These are phyloP conservation scores for Drosophila suzukii DNA, from an alignment of 1,140 invertebrate genomes.

Conservation along the genomic window DNA sequence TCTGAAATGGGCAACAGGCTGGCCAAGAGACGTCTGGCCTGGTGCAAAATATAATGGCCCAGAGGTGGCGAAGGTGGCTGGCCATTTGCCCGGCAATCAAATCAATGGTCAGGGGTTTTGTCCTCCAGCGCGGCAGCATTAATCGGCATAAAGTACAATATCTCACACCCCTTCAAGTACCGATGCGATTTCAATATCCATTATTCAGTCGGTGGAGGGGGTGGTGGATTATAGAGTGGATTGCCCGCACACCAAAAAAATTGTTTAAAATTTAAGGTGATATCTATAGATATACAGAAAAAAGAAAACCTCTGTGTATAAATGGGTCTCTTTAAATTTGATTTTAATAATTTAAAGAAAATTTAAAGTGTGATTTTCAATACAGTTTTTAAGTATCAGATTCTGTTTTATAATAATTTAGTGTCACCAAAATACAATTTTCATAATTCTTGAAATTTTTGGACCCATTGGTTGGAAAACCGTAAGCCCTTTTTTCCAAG, in stretches of 20 bases:
- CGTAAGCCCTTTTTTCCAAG: no score
- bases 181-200: conserved; percentile 59
- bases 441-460: no score
- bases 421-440: no score
- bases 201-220: conserved; percentile 20
- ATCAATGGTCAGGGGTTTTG: conserved; percentile 37
- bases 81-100: conserved; percentile 38
- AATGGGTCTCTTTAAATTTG: no score
- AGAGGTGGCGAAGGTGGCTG: not conserved
- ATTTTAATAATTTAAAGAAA: no score
- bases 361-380: no score
- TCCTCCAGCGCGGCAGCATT: conserved; percentile 42
- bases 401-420: no score
- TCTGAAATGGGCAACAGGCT: conserved; percentile 50
- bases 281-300: not conserved
- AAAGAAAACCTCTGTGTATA: not conserved
- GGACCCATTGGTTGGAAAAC: no score
- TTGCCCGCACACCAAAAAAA: conserved; percentile 2
- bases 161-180: conserved; percentile 22
- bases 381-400: no score
- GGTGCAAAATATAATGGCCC: not conserved
- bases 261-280: not conserved
- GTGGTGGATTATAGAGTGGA: not conserved
- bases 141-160: conserved; percentile 62
- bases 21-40: conserved; percentile 16